Percentiles rank a stretch among this genome's conserved stretches.
Conservation (phyloP, 2,888 invertebrate species). For the Rhodophaea formosa region DNA sequence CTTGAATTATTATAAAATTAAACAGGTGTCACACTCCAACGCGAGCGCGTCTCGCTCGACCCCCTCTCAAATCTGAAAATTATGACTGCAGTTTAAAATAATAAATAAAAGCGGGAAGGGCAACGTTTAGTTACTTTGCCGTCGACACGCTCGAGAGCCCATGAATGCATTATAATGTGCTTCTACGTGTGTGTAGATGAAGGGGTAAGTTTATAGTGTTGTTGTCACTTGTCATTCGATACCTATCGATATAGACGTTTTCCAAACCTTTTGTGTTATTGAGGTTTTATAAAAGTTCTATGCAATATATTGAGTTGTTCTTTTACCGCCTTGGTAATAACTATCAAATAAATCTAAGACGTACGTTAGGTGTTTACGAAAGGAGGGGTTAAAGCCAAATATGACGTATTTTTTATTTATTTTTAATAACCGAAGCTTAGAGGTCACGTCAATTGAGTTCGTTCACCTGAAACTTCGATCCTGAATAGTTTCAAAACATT, state of each 20-base stretch:
- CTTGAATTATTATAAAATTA: slow-evolving; percentile 6
- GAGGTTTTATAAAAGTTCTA: not conserved
- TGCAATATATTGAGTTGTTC: too few species aligned
- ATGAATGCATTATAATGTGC: slow-evolving; percentile 74
- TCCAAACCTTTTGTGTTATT: not conserved
- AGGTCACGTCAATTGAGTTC: too few species aligned
- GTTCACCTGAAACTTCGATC: too few species aligned
- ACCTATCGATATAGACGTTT: slow-evolving; percentile 13
- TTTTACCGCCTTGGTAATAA: too few species aligned
- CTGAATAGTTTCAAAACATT: too few species aligned
- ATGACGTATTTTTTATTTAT: too few species aligned
- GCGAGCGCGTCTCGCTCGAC: slow-evolving; percentile 22
- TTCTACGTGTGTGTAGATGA: slow-evolving; percentile 45
- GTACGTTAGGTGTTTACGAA: too few species aligned
- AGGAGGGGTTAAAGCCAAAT: too few species aligned
- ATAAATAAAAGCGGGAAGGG: slow-evolving; percentile 60
- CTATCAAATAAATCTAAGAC: too few species aligned
- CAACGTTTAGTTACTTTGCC: slow-evolving; percentile 69
- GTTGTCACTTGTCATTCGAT: too few species aligned
- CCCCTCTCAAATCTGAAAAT: slow-evolving; percentile 51
- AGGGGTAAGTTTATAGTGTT: slow-evolving; percentile 53
- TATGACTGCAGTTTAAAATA: slow-evolving; percentile 69
- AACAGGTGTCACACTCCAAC: slow-evolving; percentile 23
- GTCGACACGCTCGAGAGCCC: slow-evolving; percentile 74
- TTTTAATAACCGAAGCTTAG: too few species aligned